phyloP scores from a whole-genome alignment of 2,888 invertebrate genomes.

The Drosophila melanosoma region DNA sequence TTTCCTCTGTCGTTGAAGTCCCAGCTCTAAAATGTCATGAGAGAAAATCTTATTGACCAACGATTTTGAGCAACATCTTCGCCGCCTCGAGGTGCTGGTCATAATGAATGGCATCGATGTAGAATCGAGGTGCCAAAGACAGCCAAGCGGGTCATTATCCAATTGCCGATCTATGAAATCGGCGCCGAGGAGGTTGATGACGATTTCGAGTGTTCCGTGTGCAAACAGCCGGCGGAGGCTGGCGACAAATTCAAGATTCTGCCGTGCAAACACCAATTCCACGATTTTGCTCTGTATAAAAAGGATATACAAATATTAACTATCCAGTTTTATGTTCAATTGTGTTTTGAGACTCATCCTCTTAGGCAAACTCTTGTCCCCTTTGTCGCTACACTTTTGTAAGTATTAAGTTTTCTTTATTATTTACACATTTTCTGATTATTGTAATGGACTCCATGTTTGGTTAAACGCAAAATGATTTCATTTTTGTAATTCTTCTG shows the following conservation, averaged over 20 bases:
- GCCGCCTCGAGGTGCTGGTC: conserved; percentile 82
- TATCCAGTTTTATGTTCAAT: neutral
- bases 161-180: conserved; percentile 87
- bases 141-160: conserved; percentile 89
- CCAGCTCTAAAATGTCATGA: no score
- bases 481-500: neutral
- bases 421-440: neutral
- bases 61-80: conserved; percentile 84
- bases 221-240: conserved; percentile 87
- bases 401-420: conserved; percentile 11
- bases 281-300: conserved; percentile 93
- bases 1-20: conserved; percentile 28
- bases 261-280: conserved; percentile 93
- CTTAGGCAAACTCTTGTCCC: conserved; percentile 94
- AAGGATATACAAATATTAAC: conserved; percentile 86
- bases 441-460: conserved; percentile 92
- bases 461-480: conserved; percentile 66
- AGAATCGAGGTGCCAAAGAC: conserved; percentile 91
- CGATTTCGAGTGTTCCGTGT: conserved; percentile 90
- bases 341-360: neutral
- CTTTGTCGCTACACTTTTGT: conserved; percentile 91
- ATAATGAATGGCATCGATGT: conserved; percentile 86
- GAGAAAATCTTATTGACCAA: conserved; percentile 51
- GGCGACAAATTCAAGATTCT: conserved; percentile 89
- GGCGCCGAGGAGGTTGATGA: conserved; percentile 85